Conservation (phyloP, 1,140 invertebrate species). For the Antheraea mylitta region DNA sequence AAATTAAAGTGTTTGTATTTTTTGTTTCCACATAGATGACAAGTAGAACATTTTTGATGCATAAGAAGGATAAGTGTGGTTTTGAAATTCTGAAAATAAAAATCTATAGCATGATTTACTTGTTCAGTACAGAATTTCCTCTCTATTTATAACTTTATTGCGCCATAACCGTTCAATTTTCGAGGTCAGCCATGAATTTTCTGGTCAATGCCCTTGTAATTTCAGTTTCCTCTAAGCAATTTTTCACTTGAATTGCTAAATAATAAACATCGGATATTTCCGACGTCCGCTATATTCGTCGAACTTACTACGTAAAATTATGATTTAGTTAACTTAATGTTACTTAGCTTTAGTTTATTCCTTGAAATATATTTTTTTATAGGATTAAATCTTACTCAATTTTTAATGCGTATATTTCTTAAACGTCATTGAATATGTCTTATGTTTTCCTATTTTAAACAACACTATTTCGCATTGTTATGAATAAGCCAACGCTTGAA, state of each 20-base stretch:
- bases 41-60: neutral
- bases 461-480: too few species aligned
- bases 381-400: too few species aligned
- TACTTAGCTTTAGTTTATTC: neutral
- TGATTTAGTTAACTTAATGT: neutral
- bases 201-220: constrained; percentile 67
- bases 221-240: constrained; percentile 44
- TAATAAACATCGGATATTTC: constrained; percentile 31
- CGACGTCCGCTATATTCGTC: constrained; percentile 11
- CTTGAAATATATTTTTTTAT: neutral
- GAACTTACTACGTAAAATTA: neutral
- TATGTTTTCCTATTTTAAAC: too few species aligned
- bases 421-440: too few species aligned
- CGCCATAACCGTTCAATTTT: constrained; percentile 14
- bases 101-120: neutral
- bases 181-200: constrained; percentile 55
- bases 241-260: constrained; percentile 43
- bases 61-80: neutral
- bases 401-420: too few species aligned
- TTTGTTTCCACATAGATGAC: too few species aligned
- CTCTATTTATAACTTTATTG: constrained; percentile 3
- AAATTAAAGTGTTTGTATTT: too few species aligned
- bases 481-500: too few species aligned
- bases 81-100: neutral
- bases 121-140: neutral